Evolutionary conservation across 2,797 vertebrate genomes (phyloP).

Genomic region (Emydoidea blandingii): DNA sequence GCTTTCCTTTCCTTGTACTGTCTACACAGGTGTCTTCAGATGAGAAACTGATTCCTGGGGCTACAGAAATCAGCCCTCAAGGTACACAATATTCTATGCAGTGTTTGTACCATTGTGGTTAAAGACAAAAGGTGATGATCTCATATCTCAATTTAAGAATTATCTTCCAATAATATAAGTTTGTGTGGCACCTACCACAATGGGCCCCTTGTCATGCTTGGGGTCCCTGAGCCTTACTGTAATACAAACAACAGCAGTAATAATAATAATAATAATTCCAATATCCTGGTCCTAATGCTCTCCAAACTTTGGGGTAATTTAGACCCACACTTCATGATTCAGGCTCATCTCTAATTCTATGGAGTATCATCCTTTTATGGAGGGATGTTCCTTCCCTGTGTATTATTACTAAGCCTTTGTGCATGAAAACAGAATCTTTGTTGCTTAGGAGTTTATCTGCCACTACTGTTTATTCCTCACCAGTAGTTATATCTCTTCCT

Average conservation of each 20-base stretch:
- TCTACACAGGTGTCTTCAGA: background rate
- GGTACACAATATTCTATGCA: fast-evolving
- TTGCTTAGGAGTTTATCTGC: background rate
- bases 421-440: background rate
- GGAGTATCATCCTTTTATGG: background rate
- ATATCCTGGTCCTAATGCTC: background rate
- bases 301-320: background rate
- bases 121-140: background rate
- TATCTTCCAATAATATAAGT: background rate
- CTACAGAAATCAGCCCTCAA: background rate
- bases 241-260: background rate
- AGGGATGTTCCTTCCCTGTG: background rate
- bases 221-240: background rate
- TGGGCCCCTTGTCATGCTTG: background rate
- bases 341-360: background rate
- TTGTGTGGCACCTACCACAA: background rate
- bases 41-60: background rate
- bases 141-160: fast-evolving
- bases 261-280: background rate
- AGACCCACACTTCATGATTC: background rate
- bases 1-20: background rate
- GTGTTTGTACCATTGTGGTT: fast-evolving
- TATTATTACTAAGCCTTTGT: background rate
- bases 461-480: background rate
- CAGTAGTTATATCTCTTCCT: background rate